Conservation (phyloP, 2,113 vertebrate genomes). For the Campylomormyrus tamandua region DNA sequence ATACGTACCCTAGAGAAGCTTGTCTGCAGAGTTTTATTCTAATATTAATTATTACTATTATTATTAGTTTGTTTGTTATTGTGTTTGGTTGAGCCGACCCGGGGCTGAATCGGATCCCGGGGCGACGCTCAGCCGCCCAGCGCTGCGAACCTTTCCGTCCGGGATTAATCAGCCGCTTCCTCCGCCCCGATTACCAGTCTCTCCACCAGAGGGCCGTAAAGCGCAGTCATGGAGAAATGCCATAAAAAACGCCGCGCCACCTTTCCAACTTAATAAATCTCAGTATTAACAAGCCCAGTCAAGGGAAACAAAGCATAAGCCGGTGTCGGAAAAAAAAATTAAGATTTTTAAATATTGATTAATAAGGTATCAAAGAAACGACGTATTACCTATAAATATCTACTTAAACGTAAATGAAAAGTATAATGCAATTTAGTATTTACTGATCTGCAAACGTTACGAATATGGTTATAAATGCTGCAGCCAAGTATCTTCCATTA, state of each 20-base stretch:
- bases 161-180: not conserved
- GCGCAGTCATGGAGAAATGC: not conserved
- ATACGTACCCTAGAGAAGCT: not conserved
- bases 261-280: not conserved
- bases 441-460: not conserved
- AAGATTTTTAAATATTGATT: not conserved
- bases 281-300: not conserved
- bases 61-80: not conserved
- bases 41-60: not conserved
- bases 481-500: not conserved
- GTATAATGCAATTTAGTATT: not conserved
- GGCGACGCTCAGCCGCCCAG: not conserved
- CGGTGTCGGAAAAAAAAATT: not conserved
- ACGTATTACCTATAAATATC: not conserved
- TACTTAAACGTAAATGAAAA: not conserved
- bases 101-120: not conserved
- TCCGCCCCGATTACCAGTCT: not conserved
- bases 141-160: slow-evolving; percentile 5
- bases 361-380: not conserved
- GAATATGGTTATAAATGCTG: not conserved
- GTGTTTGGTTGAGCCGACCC: not conserved
- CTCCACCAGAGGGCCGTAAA: slow-evolving; percentile 5
- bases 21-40: not conserved
- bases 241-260: not conserved
- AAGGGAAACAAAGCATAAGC: not conserved